Evolutionary conservation across 92 coral and sea anemone species (phyloP).

Genomic region (Epizoanthus stellaris): DNA sequence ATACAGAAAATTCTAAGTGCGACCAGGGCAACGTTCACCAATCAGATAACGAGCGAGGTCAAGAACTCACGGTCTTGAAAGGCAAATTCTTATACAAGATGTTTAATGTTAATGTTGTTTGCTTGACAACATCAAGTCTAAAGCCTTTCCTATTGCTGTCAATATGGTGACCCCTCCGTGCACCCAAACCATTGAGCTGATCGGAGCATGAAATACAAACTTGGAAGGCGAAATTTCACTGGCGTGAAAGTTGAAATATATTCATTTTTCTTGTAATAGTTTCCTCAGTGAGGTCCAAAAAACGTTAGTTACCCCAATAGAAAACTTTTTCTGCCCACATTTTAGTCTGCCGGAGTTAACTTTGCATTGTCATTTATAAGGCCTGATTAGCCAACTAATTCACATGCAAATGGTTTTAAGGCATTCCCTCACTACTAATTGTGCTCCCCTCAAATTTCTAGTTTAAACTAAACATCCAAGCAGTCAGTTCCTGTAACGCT

Average conservation of each 20-base stretch:
- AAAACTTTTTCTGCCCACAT: background rate
- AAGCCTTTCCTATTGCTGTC: background rate
- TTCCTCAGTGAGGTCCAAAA: too few species aligned
- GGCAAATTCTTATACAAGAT: constrained; percentile 15
- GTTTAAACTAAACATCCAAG: background rate
- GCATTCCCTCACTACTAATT: background rate
- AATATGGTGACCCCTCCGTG: background rate
- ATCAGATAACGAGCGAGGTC: constrained; percentile 27
- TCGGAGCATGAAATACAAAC: background rate
- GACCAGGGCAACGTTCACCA: constrained; percentile 17
- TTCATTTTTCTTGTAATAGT: background rate
- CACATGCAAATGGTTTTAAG: constrained; percentile 18
- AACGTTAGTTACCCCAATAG: too few species aligned
- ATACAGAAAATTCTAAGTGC: background rate
- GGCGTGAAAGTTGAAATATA: background rate
- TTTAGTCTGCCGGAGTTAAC: background rate
- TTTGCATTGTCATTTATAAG: background rate
- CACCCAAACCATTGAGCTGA: background rate
- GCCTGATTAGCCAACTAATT: constrained; percentile 19
- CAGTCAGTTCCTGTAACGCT: background rate
- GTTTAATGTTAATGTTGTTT: constrained; percentile 29
- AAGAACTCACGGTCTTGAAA: constrained; percentile 25
- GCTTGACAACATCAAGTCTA: background rate
- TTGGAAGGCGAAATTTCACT: background rate
- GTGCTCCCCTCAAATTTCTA: background rate